Base-by-base conservation (phyloP, 2,797 vertebrate genomes). In the Chloroceryle inda region DNA sequence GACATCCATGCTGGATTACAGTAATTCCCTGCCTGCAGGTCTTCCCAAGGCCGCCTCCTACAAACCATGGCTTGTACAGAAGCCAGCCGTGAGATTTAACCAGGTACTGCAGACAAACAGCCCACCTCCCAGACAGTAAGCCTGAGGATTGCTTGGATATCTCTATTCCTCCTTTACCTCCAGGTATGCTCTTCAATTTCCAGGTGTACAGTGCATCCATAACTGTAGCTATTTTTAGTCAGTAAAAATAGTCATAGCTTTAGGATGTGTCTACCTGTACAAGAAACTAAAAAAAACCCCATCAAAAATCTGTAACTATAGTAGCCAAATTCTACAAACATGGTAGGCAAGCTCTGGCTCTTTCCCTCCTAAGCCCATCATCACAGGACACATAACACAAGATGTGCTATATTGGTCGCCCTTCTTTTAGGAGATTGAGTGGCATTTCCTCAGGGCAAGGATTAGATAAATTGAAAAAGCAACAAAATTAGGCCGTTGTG, bases 1-100 rank as follows among this genome's bases (percentile, higher is more conserved):
- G 69, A 92, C 88, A 93, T 84, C 86, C 80, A 76, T 27, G 56
- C 59, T 94, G 74, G 85, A 95, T 96, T 96, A 96, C 26, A 88
- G 71, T 79, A 92, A 96, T 92, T 92, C 94, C 66, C 83, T 85
- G 62, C 63, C 81, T 90, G 83, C 66, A 81, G 85, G 88, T 86
- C 83, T 92, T 92, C 88, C 82, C 61, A 81, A 78, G 92, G 93
- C 89, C 0, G 0, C 37, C 49, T 88, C 55, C 52, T 78, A 66
- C 42, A 88, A 92, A 94, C 85, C 55, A 44, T 37, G 37, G 37
- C 24, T 77, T 78, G 83, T 69, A 59, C 23, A 72, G 85, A 58
- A 81, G 27, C 14, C 76, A 81, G 45, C 23, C 0, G 0, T 66
- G 49, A 61, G 67, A 71, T 87, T 82, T 94, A 86, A 78, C 74